Percentiles rank a stretch among this genome's conserved stretches.
Conservation (phyloP, 2,113 vertebrate genomes). For the Morone chrysops region DNA sequence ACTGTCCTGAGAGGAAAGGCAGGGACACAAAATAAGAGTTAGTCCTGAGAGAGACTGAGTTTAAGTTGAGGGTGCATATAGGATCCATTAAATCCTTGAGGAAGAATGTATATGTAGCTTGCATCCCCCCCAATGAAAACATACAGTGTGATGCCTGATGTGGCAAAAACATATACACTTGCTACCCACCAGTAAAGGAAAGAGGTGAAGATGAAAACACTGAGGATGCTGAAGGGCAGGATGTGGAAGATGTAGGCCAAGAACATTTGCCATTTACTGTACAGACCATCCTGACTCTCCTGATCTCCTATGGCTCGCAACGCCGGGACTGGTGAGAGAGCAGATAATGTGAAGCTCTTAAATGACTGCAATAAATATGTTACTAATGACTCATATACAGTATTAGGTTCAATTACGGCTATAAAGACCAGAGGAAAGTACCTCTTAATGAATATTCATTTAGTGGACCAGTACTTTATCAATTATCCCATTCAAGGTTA, state of each 20-base stretch:
- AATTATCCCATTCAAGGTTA: neutral
- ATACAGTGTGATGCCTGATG: neutral
- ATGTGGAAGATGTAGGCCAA: conserved; percentile 92
- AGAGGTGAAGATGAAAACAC: conserved; percentile 87
- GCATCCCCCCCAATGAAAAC: fast-evolving
- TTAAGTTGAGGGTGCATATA: neutral
- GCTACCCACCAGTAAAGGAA: conserved; percentile 93
- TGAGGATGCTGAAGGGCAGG: conserved; percentile 92
- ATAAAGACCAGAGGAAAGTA: neutral
- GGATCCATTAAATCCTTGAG: neutral
- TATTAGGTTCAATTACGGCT: neutral
- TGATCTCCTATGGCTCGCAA: conserved; percentile 92
- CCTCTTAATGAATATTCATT: neutral
- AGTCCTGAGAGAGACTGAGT: neutral
- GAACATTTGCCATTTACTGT: conserved; percentile 97
- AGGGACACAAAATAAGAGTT: neutral
- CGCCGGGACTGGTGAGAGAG: conserved; percentile 84
- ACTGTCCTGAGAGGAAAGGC: conserved; percentile 82
- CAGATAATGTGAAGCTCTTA: neutral
- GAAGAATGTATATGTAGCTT: neutral
- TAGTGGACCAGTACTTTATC: neutral
- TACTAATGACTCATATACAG: neutral
- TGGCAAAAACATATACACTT: neutral
- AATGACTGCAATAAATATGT: neutral
- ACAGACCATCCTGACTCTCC: conserved; percentile 95